Percentiles rank a stretch among this genome's conserved stretches.
Evolutionary conservation across 2,888 invertebrate genomes (phyloP).

Genomic region (Philonicus albiceps): DNA sequence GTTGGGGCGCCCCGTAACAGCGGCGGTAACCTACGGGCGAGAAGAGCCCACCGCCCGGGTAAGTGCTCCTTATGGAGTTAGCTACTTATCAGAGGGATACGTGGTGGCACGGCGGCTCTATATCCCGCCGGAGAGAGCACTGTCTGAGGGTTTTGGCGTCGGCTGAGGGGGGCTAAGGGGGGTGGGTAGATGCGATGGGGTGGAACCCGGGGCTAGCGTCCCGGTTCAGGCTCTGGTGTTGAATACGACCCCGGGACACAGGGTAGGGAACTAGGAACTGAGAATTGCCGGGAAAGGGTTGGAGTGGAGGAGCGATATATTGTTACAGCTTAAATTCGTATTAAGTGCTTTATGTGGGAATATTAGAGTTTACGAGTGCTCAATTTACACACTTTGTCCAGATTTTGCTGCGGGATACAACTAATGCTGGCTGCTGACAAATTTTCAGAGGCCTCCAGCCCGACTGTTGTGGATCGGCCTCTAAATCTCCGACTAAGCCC

Average conservation of each 20-base stretch:
- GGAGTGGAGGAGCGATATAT: constrained; percentile 42
- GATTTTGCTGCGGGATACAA: constrained; percentile 25
- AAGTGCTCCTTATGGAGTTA: constrained; percentile 18
- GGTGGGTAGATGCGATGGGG: neutral
- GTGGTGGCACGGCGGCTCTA: neutral
- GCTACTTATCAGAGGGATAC: constrained; percentile 32
- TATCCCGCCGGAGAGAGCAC: neutral
- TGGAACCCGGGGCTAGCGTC: neutral
- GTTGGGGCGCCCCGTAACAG: constrained; percentile 28
- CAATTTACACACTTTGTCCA: constrained; percentile 45
- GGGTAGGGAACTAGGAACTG: no score
- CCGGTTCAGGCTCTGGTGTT: neutral
- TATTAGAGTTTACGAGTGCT: constrained; percentile 47
- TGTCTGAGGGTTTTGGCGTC: constrained; percentile 13
- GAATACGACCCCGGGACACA: neutral
- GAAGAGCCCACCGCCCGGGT: constrained; percentile 7
- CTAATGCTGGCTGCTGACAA: constrained; percentile 34
- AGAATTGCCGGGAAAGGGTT: neutral
- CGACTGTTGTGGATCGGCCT: neutral
- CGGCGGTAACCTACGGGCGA: neutral
- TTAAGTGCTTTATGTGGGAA: constrained; percentile 47
- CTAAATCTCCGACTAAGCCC: neutral
- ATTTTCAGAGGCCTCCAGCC: constrained; percentile 13
- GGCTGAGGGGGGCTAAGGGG: no score
- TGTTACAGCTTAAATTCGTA: constrained; percentile 46